These are phyloP conservation scores for Drosophila santomea DNA, from an alignment of 1,140 invertebrate species.

Conservation along the genomic window DNA sequence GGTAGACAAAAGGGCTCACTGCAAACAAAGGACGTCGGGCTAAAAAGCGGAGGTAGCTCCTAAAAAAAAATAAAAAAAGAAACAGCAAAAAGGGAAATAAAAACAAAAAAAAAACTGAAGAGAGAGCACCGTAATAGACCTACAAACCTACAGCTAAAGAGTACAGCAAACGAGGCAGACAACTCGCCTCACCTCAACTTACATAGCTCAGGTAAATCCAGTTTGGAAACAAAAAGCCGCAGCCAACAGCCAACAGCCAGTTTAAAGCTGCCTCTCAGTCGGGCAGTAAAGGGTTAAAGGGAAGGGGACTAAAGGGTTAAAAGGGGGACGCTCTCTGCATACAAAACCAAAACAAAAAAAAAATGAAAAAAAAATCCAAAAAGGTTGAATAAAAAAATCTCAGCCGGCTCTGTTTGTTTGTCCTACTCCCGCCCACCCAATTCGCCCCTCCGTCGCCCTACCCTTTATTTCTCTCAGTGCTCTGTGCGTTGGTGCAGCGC, in stretches of 20 bases:
- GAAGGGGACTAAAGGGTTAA: slow-evolving; percentile 4
- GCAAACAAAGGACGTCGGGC: slow-evolving; percentile 59
- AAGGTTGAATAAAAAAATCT: slow-evolving; percentile 34
- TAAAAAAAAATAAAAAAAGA: not conserved
- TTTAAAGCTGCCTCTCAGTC: slow-evolving; percentile 42
- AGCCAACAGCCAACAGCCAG: slow-evolving; percentile 40
- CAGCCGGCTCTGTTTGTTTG: slow-evolving; percentile 54
- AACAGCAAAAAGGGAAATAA: not conserved
- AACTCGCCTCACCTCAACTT: slow-evolving; percentile 42
- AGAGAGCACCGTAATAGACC: slow-evolving; percentile 65
- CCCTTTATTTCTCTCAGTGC: slow-evolving; percentile 25
- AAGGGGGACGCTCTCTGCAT: slow-evolving; percentile 12
- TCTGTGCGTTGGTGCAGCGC: slow-evolving; percentile 72
- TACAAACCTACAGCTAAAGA: slow-evolving; percentile 66
- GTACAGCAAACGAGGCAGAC: slow-evolving; percentile 35
- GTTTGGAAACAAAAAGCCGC: slow-evolving; percentile 51
- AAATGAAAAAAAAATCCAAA: slow-evolving; percentile 1
- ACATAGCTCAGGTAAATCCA: slow-evolving; percentile 48
- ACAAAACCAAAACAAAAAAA: slow-evolving; percentile 3
- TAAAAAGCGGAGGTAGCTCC: slow-evolving; percentile 37
- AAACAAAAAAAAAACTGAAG: not conserved
- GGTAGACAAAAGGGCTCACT: slow-evolving; percentile 63
- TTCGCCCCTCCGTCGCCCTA: not conserved
- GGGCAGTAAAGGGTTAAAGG: slow-evolving; percentile 9
- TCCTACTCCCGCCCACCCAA: slow-evolving; percentile 11